Conservation (phyloP, 2,888 invertebrate genomes). For the Malthinus flaveolus region DNA sequence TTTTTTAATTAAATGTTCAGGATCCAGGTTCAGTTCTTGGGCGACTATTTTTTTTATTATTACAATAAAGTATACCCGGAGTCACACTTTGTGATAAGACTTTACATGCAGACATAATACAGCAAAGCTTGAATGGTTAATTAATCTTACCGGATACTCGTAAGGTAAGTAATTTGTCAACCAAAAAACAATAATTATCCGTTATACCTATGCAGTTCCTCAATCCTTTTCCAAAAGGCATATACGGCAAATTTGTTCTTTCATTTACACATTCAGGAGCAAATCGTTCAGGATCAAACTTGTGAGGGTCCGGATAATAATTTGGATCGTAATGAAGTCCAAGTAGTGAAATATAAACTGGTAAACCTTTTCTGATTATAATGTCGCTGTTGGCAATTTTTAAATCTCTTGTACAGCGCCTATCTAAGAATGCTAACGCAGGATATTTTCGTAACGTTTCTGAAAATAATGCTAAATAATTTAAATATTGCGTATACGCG, state of each 20-base stretch:
- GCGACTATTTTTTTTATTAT: too few relatives aligned
- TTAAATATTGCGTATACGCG: too few relatives aligned
- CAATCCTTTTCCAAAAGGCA: constrained; percentile 43
- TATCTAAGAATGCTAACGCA: constrained; percentile 38
- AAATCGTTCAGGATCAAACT: constrained; percentile 43
- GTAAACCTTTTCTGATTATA: constrained; percentile 42
- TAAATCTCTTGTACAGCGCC: constrained; percentile 38
- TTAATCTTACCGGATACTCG: too few relatives aligned
- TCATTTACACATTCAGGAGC: constrained; percentile 32
- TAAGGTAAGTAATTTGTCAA: too few relatives aligned
- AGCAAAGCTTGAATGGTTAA: too few relatives aligned
- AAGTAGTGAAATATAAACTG: constrained; percentile 43
- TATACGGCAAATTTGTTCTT: constrained; percentile 33
- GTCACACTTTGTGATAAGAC: too few relatives aligned
- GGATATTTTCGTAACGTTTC: constrained; percentile 40
- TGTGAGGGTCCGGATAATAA: constrained; percentile 42
- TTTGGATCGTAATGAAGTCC: constrained; percentile 42
- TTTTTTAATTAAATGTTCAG: too few relatives aligned
- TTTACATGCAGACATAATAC: too few relatives aligned
- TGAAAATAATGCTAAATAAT: not conserved
- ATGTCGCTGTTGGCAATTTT: constrained; percentile 36
- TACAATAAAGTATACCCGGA: too few relatives aligned
- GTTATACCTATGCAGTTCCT: constrained; percentile 41
- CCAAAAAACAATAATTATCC: not conserved
- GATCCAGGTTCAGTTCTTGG: too few relatives aligned